phyloP scores from a whole-genome alignment of 2,888 invertebrate species.

The Agonopterix alstromeriana region DNA sequence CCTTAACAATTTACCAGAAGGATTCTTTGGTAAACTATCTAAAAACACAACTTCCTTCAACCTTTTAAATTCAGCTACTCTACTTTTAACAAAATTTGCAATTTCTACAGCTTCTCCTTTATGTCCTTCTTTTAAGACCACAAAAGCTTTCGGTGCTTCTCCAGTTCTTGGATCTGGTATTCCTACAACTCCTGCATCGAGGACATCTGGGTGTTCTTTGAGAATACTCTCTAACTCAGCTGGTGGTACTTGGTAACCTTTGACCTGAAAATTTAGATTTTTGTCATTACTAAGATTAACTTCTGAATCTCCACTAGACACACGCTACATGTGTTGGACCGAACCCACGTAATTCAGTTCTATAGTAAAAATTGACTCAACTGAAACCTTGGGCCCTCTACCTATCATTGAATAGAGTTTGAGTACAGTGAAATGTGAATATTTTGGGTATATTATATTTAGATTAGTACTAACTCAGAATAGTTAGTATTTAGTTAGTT shows the following conservation, averaged over 20 bases:
- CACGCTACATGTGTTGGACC: no score
- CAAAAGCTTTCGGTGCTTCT: slow-evolving; percentile 83
- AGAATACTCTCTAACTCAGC: slow-evolving; percentile 86
- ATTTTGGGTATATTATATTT: no score
- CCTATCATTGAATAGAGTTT: no score
- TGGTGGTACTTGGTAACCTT: slow-evolving; percentile 84
- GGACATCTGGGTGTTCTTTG: slow-evolving; percentile 79
- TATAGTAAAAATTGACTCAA: no score
- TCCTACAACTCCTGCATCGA: slow-evolving; percentile 87
- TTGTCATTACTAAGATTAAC: background rate
- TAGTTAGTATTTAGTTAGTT: no score
- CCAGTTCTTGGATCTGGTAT: slow-evolving; percentile 79
- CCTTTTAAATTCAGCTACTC: slow-evolving; percentile 83
- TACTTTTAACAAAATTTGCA: slow-evolving; percentile 73
- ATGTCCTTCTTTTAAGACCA: slow-evolving; percentile 66
- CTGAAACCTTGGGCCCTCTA: no score
- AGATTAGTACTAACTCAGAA: no score
- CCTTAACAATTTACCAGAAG: slow-evolving; percentile 83
- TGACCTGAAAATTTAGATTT: slow-evolving; percentile 59
- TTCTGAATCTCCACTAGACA: no score
- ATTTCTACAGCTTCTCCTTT: slow-evolving; percentile 69
- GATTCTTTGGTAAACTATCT: slow-evolving; percentile 80
- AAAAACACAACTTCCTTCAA: slow-evolving; percentile 78
- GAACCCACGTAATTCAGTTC: no score
- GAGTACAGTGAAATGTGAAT: no score